Evolutionary conservation across 2,888 invertebrate species (phyloP).

Genomic region (Tinea pellionella): DNA sequence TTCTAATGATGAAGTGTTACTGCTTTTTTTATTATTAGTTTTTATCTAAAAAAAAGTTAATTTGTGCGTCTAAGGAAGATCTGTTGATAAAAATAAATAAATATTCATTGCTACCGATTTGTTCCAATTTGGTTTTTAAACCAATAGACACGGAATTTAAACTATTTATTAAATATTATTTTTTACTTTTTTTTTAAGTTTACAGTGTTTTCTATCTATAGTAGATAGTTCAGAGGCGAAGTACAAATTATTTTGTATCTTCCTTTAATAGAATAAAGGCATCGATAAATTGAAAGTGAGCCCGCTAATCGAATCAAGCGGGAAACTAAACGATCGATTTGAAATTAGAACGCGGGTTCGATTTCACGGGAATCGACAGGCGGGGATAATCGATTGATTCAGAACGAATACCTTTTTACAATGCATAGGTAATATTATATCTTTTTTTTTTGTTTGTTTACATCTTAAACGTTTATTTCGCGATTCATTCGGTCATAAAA

Average conservation of each 20-base stretch:
- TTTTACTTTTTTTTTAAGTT: no score
- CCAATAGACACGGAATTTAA: no score
- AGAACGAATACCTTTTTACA: background rate
- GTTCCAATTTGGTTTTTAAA: no score
- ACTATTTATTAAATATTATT: no score
- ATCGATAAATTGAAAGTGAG: constrained; percentile 25
- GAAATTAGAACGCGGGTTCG: constrained; percentile 42
- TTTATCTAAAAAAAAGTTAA: background rate
- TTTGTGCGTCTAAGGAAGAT: background rate
- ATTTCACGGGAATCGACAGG: constrained; percentile 52
- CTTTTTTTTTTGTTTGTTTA: background rate
- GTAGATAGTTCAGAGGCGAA: background rate
- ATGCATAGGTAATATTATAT: background rate
- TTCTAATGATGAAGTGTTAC: constrained; percentile 32
- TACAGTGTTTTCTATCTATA: background rate
- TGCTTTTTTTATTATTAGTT: background rate
- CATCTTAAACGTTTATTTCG: background rate
- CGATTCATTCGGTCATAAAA: background rate
- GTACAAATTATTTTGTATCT: constrained; percentile 18
- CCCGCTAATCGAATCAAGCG: constrained; percentile 47
- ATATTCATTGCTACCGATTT: background rate
- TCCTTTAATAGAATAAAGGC: constrained; percentile 30
- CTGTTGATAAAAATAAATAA: background rate
- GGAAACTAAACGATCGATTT: constrained; percentile 37
- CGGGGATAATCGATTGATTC: constrained; percentile 52